phyloP scores from a whole-genome alignment of 1,140 invertebrate species.

The Notospermus geniculatus region DNA sequence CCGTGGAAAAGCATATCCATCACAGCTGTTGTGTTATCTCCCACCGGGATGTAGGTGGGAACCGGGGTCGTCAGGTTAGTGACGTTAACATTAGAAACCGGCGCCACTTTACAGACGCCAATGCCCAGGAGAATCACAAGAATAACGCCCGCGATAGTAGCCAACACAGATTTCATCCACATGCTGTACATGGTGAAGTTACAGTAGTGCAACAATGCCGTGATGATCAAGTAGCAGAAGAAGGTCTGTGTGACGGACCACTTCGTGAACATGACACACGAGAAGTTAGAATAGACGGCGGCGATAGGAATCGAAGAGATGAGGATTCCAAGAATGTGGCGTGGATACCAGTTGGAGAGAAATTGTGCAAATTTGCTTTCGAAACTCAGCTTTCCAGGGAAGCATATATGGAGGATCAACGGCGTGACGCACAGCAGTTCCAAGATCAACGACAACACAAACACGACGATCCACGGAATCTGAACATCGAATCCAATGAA shows the following conservation, averaged over 20 bases:
- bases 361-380: slow-evolving; percentile 28
- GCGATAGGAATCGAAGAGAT: slow-evolving; percentile 81
- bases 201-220: slow-evolving; percentile 83
- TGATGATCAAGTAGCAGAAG: slow-evolving; percentile 69
- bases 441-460: slow-evolving; percentile 49
- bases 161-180: slow-evolving; percentile 88
- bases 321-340: slow-evolving; percentile 80
- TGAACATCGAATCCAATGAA: slow-evolving; percentile 34
- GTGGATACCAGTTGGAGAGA: slow-evolving; percentile 72
- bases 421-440: slow-evolving; percentile 47
- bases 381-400: slow-evolving; percentile 8
- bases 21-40: slow-evolving; percentile 10
- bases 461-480: slow-evolving; percentile 50
- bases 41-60: slow-evolving; percentile 15
- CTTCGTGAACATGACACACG: slow-evolving; percentile 51
- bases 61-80: slow-evolving; percentile 13
- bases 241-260: slow-evolving; percentile 29
- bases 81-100: not conserved
- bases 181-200: slow-evolving; percentile 93
- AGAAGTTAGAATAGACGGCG: slow-evolving; percentile 78
- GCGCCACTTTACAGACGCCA: slow-evolving; percentile 21
- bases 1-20: slow-evolving; percentile 33
- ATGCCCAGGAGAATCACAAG: slow-evolving; percentile 64
- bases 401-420: slow-evolving; percentile 30
- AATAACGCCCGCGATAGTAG: slow-evolving; percentile 69